Base-by-base conservation (phyloP, 1,140 invertebrate species). In the Drosophila kepulauana region DNA sequence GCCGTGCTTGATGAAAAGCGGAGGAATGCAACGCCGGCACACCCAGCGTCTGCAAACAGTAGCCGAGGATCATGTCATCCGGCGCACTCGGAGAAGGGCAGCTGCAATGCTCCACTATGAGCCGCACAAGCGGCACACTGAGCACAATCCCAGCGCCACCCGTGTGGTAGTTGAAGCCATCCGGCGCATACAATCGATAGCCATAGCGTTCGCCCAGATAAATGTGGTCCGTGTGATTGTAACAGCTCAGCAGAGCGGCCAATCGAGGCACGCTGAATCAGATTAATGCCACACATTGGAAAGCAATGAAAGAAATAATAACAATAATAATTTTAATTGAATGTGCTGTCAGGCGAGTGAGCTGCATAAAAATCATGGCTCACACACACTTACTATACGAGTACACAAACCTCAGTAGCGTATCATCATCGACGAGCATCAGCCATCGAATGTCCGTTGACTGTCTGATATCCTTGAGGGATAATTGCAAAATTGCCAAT, bases 11-110 rank as follows among this genome's bases (percentile, higher is more conserved):
- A 93, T 98, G 97, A 92, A 98, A 96, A 2, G 95, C 93, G 45
- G 95, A 94, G 41, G 95, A 96, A 92, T 98, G 97, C 4, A 94
- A 95, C 6, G 96, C 86, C n/a, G 94, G 92, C 49, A 96, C 91
- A 25, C 93, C 93, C 2, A 96, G 91, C 7, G 92, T 91, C 16
- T 93, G 91, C 7, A 97, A 93, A 93, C 97, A 98, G 25, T 95
- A 93, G 38, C 97, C 97, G 1, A 98, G 92, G 85, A 96, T 95
- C 97, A 98, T 98, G 93, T 98, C 97, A 93, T 98, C 97, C 1
- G 97, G 97, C 16, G 96, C 94, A 62, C 94, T 93, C 51, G 92
- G 78, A 1, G 93, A 84, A 0, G 95, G 95, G 93, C 97, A 98
- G 16, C 93, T 82, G 91, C 97, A 98, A 1, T 92, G 75, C 25